Base-by-base conservation (phyloP, 2,797 vertebrate species). In the Microchirus variegatus region DNA sequence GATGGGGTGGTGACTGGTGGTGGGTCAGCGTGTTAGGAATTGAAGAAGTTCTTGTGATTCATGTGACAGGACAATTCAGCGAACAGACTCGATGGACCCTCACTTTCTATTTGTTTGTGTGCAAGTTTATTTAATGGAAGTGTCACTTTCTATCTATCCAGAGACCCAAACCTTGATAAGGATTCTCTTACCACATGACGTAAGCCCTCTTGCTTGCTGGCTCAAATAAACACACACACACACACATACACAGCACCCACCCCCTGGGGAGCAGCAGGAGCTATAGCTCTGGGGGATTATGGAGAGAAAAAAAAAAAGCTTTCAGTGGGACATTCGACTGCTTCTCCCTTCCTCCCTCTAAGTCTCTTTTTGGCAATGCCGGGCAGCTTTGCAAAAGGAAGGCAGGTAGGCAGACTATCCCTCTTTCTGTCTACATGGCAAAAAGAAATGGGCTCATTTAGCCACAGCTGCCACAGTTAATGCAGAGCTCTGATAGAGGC, bases 211-310 rank as follows among this genome's bases (percentile, higher is more conserved):
- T 76, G 75, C 79, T 69, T 78, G 66, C 82, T 72, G 31, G 31
- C 31, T 74, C 70, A 71, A 83, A 82, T 81, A 81, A 86, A 85
- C 75, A 76, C 64, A 59, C 53, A 51, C 61, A 63, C 60, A 19
- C 45, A 46, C 45, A 46, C 75, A 68, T 59, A 47, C 60, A 31
- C 31, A 31, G 82, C 70, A 75, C 67, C 82, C 77, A 77, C 84
- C 87, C 88, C 92, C 89, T 71, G 80, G 85, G 86, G 88, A 88
- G 90, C 89, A 88, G 88, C 87, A 89, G 91, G 82, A 92, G 88
- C 82, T 87, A 58, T 31, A 31, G 88, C 91, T 91, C 88, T 83
- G 83, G 85, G 83, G 92, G 92, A 94, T 93, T 93, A 93, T 85
- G 78, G 83, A 75, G 76, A 22, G 67, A 84, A 86, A 67, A 84